Percentiles rank a stretch among this genome's conserved stretches.
These are phyloP conservation scores for Epinephelus moara DNA, from an alignment of 2,113 vertebrate species.

Conservation along the genomic window DNA sequence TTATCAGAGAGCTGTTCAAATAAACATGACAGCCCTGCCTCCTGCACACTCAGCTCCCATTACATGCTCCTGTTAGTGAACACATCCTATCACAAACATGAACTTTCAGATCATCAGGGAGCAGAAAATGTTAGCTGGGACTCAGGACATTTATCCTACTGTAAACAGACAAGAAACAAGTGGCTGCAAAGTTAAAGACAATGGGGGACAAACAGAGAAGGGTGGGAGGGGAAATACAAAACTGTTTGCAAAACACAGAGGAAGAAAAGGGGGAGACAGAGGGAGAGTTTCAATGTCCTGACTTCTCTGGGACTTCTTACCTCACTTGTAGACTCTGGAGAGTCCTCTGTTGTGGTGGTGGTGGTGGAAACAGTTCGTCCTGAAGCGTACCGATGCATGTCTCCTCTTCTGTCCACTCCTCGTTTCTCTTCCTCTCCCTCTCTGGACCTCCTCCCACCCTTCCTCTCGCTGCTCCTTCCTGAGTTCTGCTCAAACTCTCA, in stretches of 20 bases:
- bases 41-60: conserved; percentile 65
- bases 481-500: conserved; percentile 77
- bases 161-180: conserved; percentile 8
- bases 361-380: conserved; percentile 71
- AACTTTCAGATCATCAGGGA: conserved; percentile 3
- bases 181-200: conserved; percentile 17
- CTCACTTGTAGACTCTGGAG: conserved; percentile 65
- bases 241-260: conserved; percentile 27
- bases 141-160: not conserved
- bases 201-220: conserved; percentile 29
- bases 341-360: conserved; percentile 75
- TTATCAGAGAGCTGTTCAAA: conserved; percentile 78
- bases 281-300: conserved; percentile 8
- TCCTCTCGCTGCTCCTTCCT: conserved; percentile 78
- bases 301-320: conserved; percentile 69
- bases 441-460: conserved; percentile 72
- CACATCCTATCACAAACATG: conserved; percentile 53
- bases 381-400: conserved; percentile 81
- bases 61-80: conserved; percentile 60
- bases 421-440: conserved; percentile 62
- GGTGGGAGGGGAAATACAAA: conserved; percentile 1
- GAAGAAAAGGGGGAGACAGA: not conserved
- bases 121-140: conserved; percentile 8
- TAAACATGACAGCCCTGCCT: conserved; percentile 82
- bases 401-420: conserved; percentile 76